phyloP scores from a whole-genome alignment of 2,888 invertebrate species.

The Drosophila austrosaltans region DNA sequence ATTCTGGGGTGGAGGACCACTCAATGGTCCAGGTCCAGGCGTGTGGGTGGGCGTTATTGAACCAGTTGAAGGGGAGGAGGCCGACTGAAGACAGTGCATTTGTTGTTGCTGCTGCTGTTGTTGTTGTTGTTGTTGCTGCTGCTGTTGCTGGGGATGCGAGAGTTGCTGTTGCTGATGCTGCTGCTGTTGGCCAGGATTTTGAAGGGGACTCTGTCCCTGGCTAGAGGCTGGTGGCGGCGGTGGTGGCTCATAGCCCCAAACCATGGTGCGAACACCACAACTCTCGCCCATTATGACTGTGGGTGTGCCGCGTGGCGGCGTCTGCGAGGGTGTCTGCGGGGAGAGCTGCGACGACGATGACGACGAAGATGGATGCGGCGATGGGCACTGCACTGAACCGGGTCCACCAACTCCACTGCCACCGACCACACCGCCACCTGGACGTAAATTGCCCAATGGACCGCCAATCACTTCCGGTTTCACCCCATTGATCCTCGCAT shows the following conservation, averaged over 20 bases:
- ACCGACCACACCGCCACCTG: conserved; percentile 66
- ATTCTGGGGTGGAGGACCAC: conserved; percentile 80
- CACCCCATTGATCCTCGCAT: conserved; percentile 90
- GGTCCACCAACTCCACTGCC: conserved; percentile 56
- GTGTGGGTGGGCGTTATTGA: conserved; percentile 82
- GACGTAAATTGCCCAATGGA: conserved; percentile 79
- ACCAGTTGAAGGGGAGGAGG: conserved; percentile 84
- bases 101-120: conserved; percentile 48
- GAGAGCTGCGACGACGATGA: conserved; percentile 82
- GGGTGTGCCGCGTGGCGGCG: conserved; percentile 87
- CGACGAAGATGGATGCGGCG: conserved; percentile 82
- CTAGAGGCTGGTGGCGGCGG: conserved; percentile 79
- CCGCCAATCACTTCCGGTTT: conserved; percentile 93
- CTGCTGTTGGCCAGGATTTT: conserved; percentile 52
- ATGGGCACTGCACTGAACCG: conserved; percentile 76
- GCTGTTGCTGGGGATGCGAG: conserved; percentile 49
- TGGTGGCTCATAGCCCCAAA: conserved; percentile 86
- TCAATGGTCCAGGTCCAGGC: conserved; percentile 65
- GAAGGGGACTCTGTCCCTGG: conserved; percentile 43
- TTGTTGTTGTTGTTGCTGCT: conserved; percentile 45
- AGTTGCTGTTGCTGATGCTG: conserved; percentile 61
- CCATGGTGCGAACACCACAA: conserved; percentile 91
- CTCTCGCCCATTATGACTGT: conserved; percentile 97
- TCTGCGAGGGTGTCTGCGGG: conserved; percentile 83
- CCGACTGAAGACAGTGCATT: conserved; percentile 79